Evolutionary conservation across 2,797 vertebrate genomes (phyloP).

Genomic region (Bradypodion pumilum): DNA sequence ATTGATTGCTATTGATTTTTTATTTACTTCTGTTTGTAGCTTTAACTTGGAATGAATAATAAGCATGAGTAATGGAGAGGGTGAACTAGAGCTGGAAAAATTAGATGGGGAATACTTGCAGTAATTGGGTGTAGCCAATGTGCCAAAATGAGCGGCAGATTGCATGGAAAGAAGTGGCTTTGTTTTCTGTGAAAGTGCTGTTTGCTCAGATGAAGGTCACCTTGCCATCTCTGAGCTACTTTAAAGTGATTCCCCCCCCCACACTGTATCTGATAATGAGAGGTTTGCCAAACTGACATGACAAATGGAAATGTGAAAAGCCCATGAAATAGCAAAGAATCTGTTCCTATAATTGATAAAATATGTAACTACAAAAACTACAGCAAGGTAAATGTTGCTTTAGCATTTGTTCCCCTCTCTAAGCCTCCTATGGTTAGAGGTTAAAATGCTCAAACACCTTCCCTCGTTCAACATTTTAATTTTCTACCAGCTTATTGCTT

Average conservation of each 20-base stretch:
- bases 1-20: constrained; percentile 17
- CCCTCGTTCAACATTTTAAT: constrained; percentile 22
- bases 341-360: constrained; percentile 28
- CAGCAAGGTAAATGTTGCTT: constrained; percentile 23
- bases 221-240: not conserved
- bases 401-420: not conserved
- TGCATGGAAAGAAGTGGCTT: constrained; percentile 5
- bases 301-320: constrained; percentile 38
- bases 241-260: constrained; percentile 27
- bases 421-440: not conserved
- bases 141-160: constrained; percentile 11
- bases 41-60: constrained; percentile 17
- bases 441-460: constrained; percentile 7
- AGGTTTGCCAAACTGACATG: constrained; percentile 36
- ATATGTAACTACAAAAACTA: constrained; percentile 26
- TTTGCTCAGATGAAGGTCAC: constrained; percentile 27
- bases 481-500: constrained; percentile 16
- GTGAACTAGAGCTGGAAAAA: not conserved
- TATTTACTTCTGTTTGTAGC: constrained; percentile 19
- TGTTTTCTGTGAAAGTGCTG: constrained; percentile 10
- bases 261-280: constrained; percentile 21
- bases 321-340: not conserved
- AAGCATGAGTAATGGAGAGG: constrained; percentile 1
- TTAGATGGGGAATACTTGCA: not conserved
- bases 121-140: constrained; percentile 13